phyloP scores from a whole-genome alignment of 37 sponge, comb jelly and placozoan genomes.

The Cliona cf. orientalis region DNA sequence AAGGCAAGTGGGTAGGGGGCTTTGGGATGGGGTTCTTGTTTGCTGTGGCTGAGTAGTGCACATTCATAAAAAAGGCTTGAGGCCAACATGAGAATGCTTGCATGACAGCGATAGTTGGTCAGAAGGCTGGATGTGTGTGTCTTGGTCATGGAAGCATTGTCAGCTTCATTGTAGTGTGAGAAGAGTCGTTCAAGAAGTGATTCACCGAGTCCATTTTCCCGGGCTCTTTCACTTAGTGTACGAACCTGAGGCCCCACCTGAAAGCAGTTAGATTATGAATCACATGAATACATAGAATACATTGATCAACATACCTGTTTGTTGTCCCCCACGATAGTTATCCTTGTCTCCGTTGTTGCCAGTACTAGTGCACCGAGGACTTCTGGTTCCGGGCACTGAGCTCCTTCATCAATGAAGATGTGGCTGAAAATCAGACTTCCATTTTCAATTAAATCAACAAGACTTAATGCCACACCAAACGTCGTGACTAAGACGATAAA shows the following conservation, averaged over 20 bases:
- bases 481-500: constrained; percentile 50
- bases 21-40: constrained; percentile 12
- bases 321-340: constrained; percentile 68
- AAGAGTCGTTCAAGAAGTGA: constrained; percentile 51
- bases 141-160: background rate
- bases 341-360: constrained; percentile 43
- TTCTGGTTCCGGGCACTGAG: constrained; percentile 69
- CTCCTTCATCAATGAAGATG: constrained; percentile 76
- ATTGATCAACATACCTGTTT: too few relatives aligned
- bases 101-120: constrained; percentile 70
- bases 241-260: constrained; percentile 61
- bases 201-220: constrained; percentile 39
- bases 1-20: constrained; percentile 44
- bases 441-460: background rate
- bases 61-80: constrained; percentile 65
- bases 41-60: constrained; percentile 35
- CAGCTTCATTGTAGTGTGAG: constrained; percentile 6
- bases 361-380: constrained; percentile 28
- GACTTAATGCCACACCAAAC: constrained; percentile 15
- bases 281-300: too few relatives aligned
- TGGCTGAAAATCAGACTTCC: too few relatives aligned
- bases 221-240: constrained; percentile 36
- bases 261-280: too few relatives aligned
- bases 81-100: constrained; percentile 54
- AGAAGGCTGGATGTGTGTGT: constrained; percentile 37